phyloP scores from a whole-genome alignment of 2,797 vertebrate genomes.

The Poecilia velifera region DNA sequence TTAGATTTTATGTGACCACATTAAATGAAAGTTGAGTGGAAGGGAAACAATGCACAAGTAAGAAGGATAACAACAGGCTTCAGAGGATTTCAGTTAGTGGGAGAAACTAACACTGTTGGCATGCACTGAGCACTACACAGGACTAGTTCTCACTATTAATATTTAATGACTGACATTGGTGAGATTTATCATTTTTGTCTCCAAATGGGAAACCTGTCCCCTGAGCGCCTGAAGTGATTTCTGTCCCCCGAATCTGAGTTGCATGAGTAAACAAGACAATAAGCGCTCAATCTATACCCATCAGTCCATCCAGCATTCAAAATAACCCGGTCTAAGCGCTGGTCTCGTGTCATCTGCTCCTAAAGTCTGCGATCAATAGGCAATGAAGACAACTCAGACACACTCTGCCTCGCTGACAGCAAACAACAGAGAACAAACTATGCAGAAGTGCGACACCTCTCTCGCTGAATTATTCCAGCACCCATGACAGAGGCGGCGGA shows the following conservation, averaged over 20 bases:
- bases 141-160: background rate
- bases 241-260: background rate
- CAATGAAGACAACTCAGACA: constrained; percentile 40
- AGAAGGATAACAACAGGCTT: background rate
- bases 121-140: background rate
- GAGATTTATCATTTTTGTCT: background rate
- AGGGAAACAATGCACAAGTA: background rate
- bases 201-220: background rate
- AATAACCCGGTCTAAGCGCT: constrained; percentile 19
- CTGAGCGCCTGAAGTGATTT: constrained; percentile 6
- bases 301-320: constrained; percentile 4
- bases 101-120: background rate
- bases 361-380: constrained; percentile 53
- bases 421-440: constrained; percentile 26
- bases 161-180: background rate
- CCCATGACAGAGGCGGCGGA: constrained; percentile 39
- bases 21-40: background rate
- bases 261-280: background rate
- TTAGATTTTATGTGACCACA: background rate
- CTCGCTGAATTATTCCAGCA: constrained; percentile 67
- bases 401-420: constrained; percentile 25
- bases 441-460: constrained; percentile 27
- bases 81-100: background rate
- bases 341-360: constrained; percentile 17
- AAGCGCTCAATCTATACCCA: constrained; percentile 14